These are phyloP conservation scores for Sphecodes monilicornis DNA, from an alignment of 2,888 invertebrate genomes.

Conservation along the genomic window DNA sequence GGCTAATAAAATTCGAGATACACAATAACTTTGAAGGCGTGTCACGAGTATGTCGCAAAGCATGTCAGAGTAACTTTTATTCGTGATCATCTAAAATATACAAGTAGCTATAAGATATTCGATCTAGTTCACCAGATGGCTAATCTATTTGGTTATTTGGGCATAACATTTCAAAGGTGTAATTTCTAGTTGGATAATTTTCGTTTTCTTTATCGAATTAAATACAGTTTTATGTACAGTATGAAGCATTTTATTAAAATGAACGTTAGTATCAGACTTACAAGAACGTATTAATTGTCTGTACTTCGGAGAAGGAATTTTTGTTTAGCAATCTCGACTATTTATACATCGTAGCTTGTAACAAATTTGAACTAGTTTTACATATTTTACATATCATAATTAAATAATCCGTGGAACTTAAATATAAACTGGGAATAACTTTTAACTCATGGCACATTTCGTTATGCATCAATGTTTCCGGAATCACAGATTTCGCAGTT, in stretches of 20 bases:
- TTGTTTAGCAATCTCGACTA: background rate
- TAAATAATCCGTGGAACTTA: constrained; percentile 18
- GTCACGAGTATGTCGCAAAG: too few species aligned
- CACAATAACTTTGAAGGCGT: too few species aligned
- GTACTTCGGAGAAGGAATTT: background rate
- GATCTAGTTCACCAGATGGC: background rate
- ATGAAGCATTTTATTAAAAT: background rate
- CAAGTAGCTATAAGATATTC: too few species aligned
- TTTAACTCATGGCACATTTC: constrained; percentile 39
- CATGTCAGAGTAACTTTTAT: too few species aligned
- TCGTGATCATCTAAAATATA: too few species aligned
- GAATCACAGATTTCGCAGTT: constrained; percentile 25
- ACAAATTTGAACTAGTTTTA: background rate
- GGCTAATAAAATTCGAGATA: too few species aligned
- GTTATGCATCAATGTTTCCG: background rate
- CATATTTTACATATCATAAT: background rate
- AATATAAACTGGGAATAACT: constrained; percentile 4
- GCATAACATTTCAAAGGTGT: background rate
- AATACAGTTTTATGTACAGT: background rate
- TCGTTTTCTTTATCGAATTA: background rate
- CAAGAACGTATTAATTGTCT: background rate
- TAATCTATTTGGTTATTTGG: too few species aligned
- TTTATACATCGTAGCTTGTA: background rate
- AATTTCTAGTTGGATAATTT: background rate
- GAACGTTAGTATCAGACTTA: background rate